These are phyloP conservation scores for Microcebus ravelobensis DNA, from an alignment of 2,113 vertebrate species.

Conservation along the genomic window DNA sequence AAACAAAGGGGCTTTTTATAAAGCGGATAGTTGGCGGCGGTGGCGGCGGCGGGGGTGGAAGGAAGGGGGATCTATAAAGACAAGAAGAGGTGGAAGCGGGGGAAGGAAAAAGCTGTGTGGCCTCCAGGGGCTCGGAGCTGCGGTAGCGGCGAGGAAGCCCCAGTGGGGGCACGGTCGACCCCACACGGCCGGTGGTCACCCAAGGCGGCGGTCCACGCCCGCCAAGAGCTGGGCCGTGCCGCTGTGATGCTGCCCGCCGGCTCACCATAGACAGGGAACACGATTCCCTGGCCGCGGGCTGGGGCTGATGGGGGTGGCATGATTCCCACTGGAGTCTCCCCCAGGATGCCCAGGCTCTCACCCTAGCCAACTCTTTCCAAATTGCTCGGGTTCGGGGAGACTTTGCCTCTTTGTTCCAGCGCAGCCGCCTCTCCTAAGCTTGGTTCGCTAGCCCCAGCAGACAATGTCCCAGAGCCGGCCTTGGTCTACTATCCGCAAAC, in stretches of 20 bases:
- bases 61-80: conserved; percentile 60
- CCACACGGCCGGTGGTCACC: background rate
- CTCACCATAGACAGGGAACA: conserved; percentile 21
- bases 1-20: conserved; percentile 82
- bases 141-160: background rate
- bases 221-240: background rate
- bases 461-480: conserved; percentile 44
- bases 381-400: conserved; percentile 54
- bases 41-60: conserved; percentile 38
- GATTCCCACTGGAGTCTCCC: background rate
- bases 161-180: background rate
- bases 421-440: background rate
- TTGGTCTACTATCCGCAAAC: conserved; percentile 11
- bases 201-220: background rate
- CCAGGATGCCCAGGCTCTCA: conserved; percentile 17
- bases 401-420: conserved; percentile 82
- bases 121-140: conserved; percentile 49
- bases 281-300: background rate
- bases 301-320: background rate
- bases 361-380: conserved; percentile 59
- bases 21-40: conserved; percentile 71
- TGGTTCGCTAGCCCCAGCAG: background rate
- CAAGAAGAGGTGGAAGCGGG: conserved; percentile 57
- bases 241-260: conserved; percentile 27
- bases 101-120: conserved; percentile 41